These are phyloP conservation scores for Lithodes maja DNA, from an alignment of 2,888 invertebrate species.

Conservation along the genomic window DNA sequence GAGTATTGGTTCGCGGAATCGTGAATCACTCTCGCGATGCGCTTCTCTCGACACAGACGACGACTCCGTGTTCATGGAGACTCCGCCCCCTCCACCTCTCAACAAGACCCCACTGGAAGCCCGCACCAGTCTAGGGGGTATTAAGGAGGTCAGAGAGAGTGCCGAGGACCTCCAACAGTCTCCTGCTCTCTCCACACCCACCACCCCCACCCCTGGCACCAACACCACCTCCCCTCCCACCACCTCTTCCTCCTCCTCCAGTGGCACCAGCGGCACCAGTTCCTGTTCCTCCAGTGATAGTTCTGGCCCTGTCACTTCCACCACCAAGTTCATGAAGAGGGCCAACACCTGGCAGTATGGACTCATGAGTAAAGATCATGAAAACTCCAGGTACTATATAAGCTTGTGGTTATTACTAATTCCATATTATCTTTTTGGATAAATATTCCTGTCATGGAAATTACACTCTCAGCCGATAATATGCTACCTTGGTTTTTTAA, in stretches of 20 bases:
- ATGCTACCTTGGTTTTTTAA: too few species aligned
- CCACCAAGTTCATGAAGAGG: constrained; percentile 73
- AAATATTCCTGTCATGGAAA: too few species aligned
- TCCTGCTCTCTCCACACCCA: constrained; percentile 14
- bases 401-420: too few species aligned
- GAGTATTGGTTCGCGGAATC: constrained; percentile 72
- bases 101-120: constrained; percentile 66
- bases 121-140: constrained; percentile 74
- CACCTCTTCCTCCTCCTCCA: constrained; percentile 56
- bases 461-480: too few species aligned
- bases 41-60: constrained; percentile 69
- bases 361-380: constrained; percentile 46
- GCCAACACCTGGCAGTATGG: constrained; percentile 60
- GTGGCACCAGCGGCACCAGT: constrained; percentile 59
- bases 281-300: constrained; percentile 71
- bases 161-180: constrained; percentile 71
- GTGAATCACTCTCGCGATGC: constrained; percentile 67
- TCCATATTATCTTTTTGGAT: too few species aligned
- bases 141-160: constrained; percentile 77
- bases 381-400: constrained; percentile 40
- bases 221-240: constrained; percentile 28
- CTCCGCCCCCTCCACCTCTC: constrained; percentile 53
- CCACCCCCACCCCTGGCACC: constrained; percentile 19
- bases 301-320: constrained; percentile 73
- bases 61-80: constrained; percentile 73